Base-by-base conservation (phyloP, 2,113 vertebrate genomes). In the Saccopteryx bilineata region DNA sequence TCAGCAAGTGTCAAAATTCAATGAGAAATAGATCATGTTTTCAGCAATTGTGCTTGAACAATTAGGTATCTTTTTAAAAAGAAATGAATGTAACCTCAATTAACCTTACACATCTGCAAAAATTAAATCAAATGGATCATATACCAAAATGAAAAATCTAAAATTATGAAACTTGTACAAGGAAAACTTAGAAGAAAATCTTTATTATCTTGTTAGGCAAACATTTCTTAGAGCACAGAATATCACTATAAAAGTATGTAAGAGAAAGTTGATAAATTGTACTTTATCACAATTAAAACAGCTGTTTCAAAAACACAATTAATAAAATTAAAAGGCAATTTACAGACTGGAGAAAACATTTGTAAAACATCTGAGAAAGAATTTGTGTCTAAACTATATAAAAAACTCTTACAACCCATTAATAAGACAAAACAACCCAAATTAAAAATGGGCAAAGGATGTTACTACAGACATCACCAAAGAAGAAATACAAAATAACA, bases 51-150 rank as follows among this genome's bases (percentile, higher is more conserved):
- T 74, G 3, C 17, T 88, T 74, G 23, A 82, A 76, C 2, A 66
- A 26, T 46, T 18, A 65, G 61, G 54, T 46, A 95, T 61, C 31
- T 72, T 68, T 94, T 93, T 91, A 12, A 65, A 93, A 93, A 84
- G 28, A 91, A 87, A 72, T 46, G 21, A 76, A 39, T 3, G 24
- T 89, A 15, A 4, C 21, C 60, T 33, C 80, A 28, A 52, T 33
- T 85, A 28, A 92, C 28, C 31, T 52, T 87, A 71, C 1, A 33
- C 14, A 54, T 79, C 31, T 91, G 83, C 19, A 83, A 78, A 87
- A 82, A 76, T 68, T 56, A 63, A 14, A 48, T 90, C 66, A 87
- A 87, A 50, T 68, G 10, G 13, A n/a, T 52, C 58, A 61, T 74
- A 50, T 11, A 83, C 10, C 58, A 80, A 83, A 93, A 68, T 80